Conservation (phyloP, 2,113 vertebrate species). For the Strix aluco region DNA sequence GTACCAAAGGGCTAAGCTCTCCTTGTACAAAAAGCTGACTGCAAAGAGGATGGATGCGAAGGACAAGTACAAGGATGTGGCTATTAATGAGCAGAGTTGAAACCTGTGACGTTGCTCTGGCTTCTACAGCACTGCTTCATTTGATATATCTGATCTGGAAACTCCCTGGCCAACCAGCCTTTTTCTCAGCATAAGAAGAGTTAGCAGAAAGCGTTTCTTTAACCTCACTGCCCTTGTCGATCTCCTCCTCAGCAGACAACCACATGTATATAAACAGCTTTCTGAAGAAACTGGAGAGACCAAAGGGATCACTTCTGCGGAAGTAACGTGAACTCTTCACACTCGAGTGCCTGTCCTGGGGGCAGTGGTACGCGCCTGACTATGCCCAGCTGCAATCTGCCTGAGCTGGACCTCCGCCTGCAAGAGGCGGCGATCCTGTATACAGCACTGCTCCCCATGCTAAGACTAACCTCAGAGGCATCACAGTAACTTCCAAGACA, state of each 20-base stretch:
- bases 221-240: neutral
- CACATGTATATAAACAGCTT: neutral
- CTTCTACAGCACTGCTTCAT: neutral
- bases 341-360: fast-evolving
- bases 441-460: fast-evolving
- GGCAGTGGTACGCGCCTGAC: fast-evolving
- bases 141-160: neutral
- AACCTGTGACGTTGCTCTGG: neutral
- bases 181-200: neutral
- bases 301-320: neutral
- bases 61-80: neutral
- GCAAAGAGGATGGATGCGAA: neutral
- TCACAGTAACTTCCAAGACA: neutral
- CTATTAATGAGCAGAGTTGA: neutral
- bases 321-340: neutral
- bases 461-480: neutral
- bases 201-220: neutral
- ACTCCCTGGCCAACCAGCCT: neutral
- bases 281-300: neutral
- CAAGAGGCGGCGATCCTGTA: neutral
- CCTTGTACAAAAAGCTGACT: neutral
- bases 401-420: neutral
- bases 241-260: neutral
- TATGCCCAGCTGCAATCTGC: neutral
- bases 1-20: neutral